Base-by-base conservation (phyloP, 2,113 vertebrate species). In the Crotalus tigris region DNA sequence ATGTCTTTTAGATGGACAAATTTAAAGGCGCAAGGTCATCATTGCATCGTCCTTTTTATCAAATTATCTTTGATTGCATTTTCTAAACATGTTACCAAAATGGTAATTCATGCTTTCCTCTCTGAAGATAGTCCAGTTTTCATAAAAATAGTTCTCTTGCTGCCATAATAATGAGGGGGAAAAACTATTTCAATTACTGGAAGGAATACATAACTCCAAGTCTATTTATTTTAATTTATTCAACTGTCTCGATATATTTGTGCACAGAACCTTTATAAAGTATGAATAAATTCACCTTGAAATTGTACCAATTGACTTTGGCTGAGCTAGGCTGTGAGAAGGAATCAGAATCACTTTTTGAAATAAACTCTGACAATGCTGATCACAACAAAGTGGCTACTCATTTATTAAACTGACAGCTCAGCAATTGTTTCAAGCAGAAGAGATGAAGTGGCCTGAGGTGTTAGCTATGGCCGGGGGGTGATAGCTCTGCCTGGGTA, bases 151-250 rank as follows among this genome's bases (percentile, higher is more conserved):
- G 95, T 95, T 97, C 98, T 98, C 98, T 97, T 97, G 96, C 96
- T 98, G 97, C 97, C 97, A 97, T 97, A 97, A 97, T 95, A 97
- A 95, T 95, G 95, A 95, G 95, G 95, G 96, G 93, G 94, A 96
- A 93, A 97, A 98, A 97, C 97, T 96, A 98, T 98, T 98, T 98
- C 98, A 98, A 98, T 98, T 98, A 98, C 97, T 96, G 93, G 90
- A 92, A 98, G 89, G 96, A 97, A 97, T 97, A 95, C 97, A 96
- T 96, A 98, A 97, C 97, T 98, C 97, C 96, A 97, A 98, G 96
- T 98, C 97, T 98, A 98, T 98, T 98, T 98, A 98, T 98, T 98
- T 98, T 97, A 98, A 98, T 98, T 98, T 98, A 98, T 98, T 98
- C 97, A 96, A 98, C 97, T 97, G 97, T 97, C 98, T 98, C 96